Evolutionary conservation across 2,888 invertebrate genomes (phyloP).

Genomic region (Agriopis marginaria): DNA sequence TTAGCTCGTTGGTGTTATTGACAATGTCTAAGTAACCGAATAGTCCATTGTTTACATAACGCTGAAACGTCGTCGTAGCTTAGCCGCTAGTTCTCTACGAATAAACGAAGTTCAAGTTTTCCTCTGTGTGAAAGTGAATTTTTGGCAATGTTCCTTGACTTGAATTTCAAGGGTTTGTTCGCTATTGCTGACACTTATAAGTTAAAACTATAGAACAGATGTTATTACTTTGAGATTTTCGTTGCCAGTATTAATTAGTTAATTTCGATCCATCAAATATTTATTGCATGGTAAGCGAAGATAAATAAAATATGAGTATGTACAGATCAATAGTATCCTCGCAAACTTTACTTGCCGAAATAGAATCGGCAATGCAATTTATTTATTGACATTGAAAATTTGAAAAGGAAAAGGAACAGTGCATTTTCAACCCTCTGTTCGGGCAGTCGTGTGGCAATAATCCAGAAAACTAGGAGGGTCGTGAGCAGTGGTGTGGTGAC

Average conservation of each 20-base stretch:
- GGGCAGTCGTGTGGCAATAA: conserved; percentile 72
- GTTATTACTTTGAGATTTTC: not conserved
- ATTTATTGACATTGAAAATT: conserved; percentile 79
- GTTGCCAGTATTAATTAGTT: not conserved
- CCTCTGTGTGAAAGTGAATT: conserved; percentile 11
- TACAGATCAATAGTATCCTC: conserved; percentile 8
- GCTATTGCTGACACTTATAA: not conserved
- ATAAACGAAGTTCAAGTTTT: conserved; percentile 17
- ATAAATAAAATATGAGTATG: conserved; percentile 7
- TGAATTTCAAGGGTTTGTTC: not conserved
- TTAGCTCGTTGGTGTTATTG: conserved; percentile 53
- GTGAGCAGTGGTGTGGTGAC: conserved; percentile 53
- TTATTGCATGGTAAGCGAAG: not conserved
- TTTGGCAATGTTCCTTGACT: conserved; percentile 8
- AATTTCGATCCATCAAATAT: conserved; percentile 1
- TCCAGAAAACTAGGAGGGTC: conserved; percentile 70
- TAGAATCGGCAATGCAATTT: conserved; percentile 39
- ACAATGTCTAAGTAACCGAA: conserved; percentile 25
- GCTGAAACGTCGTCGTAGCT: conserved; percentile 8
- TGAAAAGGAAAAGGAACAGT: conserved; percentile 73
- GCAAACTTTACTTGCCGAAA: conserved; percentile 29
- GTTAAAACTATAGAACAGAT: not conserved
- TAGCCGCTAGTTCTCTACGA: not conserved
- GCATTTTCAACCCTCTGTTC: conserved; percentile 81
- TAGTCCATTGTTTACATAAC: conserved; percentile 26